Evolutionary conservation across 1,140 invertebrate species (phyloP).

Genomic region (Probaryconus sp.): DNA sequence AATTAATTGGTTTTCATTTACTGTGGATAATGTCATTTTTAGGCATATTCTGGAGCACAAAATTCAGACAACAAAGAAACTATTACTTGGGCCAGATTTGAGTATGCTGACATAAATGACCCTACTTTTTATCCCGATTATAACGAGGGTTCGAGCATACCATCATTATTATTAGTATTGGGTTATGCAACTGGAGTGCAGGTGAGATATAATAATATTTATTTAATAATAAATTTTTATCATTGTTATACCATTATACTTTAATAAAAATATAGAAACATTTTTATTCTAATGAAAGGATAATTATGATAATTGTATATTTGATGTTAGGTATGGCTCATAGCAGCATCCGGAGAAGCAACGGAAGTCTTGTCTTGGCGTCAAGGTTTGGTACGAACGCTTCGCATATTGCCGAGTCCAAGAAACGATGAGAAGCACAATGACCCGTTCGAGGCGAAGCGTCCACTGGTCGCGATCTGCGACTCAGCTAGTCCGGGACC

Average conservation of each 20-base stretch:
- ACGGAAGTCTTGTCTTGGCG: constrained; percentile 94
- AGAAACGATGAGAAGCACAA: constrained; percentile 78
- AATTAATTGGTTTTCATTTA: too few relatives aligned
- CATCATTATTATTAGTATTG: constrained; percentile 90
- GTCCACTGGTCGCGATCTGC: constrained; percentile 92
- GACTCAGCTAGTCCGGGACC: constrained; percentile 89
- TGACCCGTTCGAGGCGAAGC: constrained; percentile 85
- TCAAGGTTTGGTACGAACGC: constrained; percentile 89
- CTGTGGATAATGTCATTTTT: constrained; percentile 51
- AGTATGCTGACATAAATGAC: constrained; percentile 90
- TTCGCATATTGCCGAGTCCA: constrained; percentile 90
- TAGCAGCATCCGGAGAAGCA: constrained; percentile 91
- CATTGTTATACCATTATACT: too few relatives aligned
- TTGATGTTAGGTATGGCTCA: constrained; percentile 83
- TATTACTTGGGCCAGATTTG: constrained; percentile 87
- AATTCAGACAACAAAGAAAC: constrained; percentile 84
- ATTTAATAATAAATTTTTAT: not conserved
- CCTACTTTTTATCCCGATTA: constrained; percentile 83
- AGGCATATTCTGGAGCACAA: constrained; percentile 80
- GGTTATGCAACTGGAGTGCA: constrained; percentile 91
- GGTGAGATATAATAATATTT: constrained; percentile 75
- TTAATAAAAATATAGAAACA: constrained; percentile 12
- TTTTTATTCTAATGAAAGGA: too few relatives aligned
- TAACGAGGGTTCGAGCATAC: constrained; percentile 83
- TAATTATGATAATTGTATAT: too few relatives aligned